Evolutionary conservation across 2,888 invertebrate species (phyloP).

Genomic region (Oconnorella tubifera): DNA sequence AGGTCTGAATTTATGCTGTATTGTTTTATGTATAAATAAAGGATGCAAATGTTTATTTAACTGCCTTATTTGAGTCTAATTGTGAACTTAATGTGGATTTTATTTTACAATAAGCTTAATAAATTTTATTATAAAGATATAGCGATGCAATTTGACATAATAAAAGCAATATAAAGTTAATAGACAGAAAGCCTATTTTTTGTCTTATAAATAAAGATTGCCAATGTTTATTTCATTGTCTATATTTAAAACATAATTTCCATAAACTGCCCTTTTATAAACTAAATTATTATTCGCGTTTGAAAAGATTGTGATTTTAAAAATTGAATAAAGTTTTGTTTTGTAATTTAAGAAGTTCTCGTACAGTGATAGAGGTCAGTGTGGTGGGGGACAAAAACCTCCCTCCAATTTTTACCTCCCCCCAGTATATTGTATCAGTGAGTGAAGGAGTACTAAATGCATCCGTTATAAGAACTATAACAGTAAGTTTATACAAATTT

Average conservation of each 20-base stretch:
- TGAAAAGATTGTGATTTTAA: no score
- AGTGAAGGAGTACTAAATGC: slow-evolving; percentile 44
- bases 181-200: not conserved
- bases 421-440: slow-evolving; percentile 39
- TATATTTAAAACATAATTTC: not conserved
- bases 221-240: not conserved
- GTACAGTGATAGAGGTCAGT: slow-evolving; percentile 36
- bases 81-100: no score
- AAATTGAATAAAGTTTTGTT: no score
- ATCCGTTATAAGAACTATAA: slow-evolving; percentile 37
- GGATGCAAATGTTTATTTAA: slow-evolving; percentile 7
- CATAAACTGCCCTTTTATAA: not conserved
- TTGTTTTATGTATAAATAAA: slow-evolving; percentile 1
- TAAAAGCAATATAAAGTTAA: no score
- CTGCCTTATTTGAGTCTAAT: not conserved
- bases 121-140: no score
- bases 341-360: slow-evolving; percentile 31
- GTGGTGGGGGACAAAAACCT: slow-evolving; percentile 37
- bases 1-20: no score
- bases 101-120: no score
- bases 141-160: no score
- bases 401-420: slow-evolving; percentile 40
- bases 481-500: slow-evolving; percentile 33
- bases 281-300: not conserved
- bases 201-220: not conserved